A percentile compares a stretch with the other conserved stretches of the same genome.
phyloP scores from a whole-genome alignment of 1,140 invertebrate species.

The Platyscapa corneri region DNA sequence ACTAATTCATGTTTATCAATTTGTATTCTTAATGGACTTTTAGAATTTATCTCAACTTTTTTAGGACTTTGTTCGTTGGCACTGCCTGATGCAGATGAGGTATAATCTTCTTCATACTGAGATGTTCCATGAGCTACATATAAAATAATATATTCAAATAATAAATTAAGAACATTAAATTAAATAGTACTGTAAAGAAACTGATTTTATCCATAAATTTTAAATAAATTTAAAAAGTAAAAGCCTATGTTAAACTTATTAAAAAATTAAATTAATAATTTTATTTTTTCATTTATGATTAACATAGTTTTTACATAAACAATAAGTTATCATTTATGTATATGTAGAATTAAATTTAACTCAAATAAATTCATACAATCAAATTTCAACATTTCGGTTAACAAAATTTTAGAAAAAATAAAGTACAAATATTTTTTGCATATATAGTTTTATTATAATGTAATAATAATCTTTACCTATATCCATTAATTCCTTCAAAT shows the following conservation, averaged over 20 bases:
- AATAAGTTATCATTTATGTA: no score
- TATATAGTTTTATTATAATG: not conserved
- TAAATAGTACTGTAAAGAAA: no score
- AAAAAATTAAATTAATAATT: no score
- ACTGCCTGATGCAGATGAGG: slow-evolving; percentile 70
- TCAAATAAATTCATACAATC: no score
- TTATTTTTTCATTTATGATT: no score
- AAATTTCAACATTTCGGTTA: no score
- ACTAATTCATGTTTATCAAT: slow-evolving; percentile 61
- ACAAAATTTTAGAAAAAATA: no score
- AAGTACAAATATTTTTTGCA: not conserved
- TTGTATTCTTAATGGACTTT: slow-evolving; percentile 57
- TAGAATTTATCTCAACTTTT: slow-evolving; percentile 63
- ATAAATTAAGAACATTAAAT: not conserved
- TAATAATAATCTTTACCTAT: slow-evolving; percentile 62
- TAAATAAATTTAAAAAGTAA: no score
- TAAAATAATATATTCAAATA: not conserved
- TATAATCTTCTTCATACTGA: slow-evolving; percentile 73
- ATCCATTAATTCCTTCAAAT: slow-evolving; percentile 73
- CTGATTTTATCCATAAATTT: no score
- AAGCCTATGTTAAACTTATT: no score
- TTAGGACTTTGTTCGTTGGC: slow-evolving; percentile 69
- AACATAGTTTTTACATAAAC: no score
- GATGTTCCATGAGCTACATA: slow-evolving; percentile 64
- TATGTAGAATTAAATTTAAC: no score